These are phyloP conservation scores for Nestor notabilis DNA, from an alignment of 2,113 vertebrate genomes.

Conservation along the genomic window DNA sequence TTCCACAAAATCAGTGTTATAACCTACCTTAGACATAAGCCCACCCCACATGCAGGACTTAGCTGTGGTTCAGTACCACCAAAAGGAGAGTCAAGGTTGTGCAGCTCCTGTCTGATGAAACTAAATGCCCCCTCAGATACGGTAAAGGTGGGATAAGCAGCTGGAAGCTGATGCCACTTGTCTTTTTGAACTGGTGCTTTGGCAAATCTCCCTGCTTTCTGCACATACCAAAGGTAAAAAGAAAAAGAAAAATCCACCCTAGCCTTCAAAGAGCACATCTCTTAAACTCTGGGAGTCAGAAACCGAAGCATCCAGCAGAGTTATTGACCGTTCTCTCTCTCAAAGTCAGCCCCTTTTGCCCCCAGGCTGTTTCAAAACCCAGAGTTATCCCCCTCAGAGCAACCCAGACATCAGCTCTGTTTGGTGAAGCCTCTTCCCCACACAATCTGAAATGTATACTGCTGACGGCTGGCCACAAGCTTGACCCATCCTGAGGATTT, in stretches of 20 bases:
- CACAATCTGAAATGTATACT: neutral
- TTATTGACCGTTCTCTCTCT: rapidly evolving
- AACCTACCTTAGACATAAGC: neutral
- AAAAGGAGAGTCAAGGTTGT: rapidly evolving
- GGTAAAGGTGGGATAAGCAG: neutral
- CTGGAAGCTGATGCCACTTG: neutral
- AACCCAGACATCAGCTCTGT: neutral
- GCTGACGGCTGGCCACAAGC: neutral
- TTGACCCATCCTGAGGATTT: constrained; percentile 7
- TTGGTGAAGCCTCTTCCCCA: neutral
- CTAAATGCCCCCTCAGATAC: rapidly evolving
- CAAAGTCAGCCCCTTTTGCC: neutral
- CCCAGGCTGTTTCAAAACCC: neutral
- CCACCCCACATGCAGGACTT: neutral
- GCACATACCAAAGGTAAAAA: neutral
- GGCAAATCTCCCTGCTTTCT: neutral
- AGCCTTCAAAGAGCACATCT: neutral
- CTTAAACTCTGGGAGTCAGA: neutral
- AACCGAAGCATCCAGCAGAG: neutral
- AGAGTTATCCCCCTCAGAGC: neutral
- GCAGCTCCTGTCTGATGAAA: neutral
- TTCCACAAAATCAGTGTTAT: neutral
- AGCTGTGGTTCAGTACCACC: neutral
- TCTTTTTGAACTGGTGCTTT: neutral
- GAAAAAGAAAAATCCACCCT: neutral